phyloP scores from a whole-genome alignment of 2,113 vertebrate species.

The Proterorhinus semilunaris region DNA sequence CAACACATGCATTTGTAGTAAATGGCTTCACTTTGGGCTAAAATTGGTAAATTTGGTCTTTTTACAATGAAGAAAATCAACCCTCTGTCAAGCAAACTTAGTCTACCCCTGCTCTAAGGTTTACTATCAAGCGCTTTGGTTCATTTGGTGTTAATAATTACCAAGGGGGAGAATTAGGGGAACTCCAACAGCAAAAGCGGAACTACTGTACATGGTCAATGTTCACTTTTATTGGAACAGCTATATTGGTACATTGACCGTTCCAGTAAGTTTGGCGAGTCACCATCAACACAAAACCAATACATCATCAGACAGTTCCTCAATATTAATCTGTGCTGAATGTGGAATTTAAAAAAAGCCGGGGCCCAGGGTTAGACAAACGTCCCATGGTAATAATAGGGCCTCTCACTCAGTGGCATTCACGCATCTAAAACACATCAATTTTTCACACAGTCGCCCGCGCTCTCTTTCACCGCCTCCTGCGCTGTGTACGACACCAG shows the following conservation, averaged over 20 bases:
- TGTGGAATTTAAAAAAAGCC: constrained; percentile 50
- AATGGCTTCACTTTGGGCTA: too few species aligned
- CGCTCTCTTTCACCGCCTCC: constrained; percentile 12
- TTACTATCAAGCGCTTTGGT: too few species aligned
- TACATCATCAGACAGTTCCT: constrained; percentile 35
- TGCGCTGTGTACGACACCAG: constrained; percentile 28
- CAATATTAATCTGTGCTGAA: constrained; percentile 59
- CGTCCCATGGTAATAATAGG: constrained; percentile 14
- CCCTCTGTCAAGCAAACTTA: too few species aligned
- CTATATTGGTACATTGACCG: background rate
- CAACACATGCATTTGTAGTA: too few species aligned
- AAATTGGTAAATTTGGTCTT: too few species aligned
- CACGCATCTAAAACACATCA: constrained; percentile 29
- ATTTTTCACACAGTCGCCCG: constrained; percentile 44
- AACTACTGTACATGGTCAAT: background rate
- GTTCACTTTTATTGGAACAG: background rate
- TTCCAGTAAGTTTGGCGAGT: constrained; percentile 7
- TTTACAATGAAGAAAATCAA: too few species aligned
- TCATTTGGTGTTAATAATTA: background rate
- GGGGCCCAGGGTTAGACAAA: constrained; percentile 49
- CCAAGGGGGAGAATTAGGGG: background rate
- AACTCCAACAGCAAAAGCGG: constrained; percentile 2
- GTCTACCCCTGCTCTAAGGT: too few species aligned
- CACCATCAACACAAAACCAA: constrained; percentile 13
- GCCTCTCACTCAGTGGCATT: constrained; percentile 14